Evolutionary conservation across 2,113 vertebrate genomes (phyloP).

Genomic region (Xerus inauris): DNA sequence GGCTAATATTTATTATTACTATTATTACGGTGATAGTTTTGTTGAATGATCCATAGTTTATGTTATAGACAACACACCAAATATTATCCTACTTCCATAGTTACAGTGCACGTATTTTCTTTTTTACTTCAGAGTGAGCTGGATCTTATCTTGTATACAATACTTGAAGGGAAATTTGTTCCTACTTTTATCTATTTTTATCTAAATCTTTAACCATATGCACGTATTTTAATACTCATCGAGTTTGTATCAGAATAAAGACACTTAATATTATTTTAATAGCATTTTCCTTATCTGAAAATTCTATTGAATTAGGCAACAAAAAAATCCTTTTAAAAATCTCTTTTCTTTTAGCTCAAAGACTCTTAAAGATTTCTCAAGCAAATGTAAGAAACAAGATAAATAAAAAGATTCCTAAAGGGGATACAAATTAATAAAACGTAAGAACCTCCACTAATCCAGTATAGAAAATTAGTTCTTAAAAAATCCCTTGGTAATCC

Average conservation of each 20-base stretch:
- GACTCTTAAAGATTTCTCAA: conserved; percentile 37
- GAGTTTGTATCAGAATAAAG: conserved; percentile 34
- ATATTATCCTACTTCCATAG: not conserved
- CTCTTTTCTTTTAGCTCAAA: conserved; percentile 41
- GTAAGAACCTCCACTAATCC: conserved; percentile 63
- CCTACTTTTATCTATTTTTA: not conserved
- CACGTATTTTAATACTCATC: conserved; percentile 26
- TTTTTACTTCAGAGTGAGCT: not conserved
- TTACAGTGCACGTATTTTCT: not conserved
- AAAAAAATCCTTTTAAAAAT: conserved; percentile 44
- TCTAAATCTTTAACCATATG: conserved; percentile 21
- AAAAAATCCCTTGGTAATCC: conserved; percentile 60
- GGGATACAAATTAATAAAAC: conserved; percentile 65
- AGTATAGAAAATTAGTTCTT: conserved; percentile 65
- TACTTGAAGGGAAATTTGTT: conserved; percentile 24
- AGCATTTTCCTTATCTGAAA: conserved; percentile 52
- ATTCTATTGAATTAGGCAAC: conserved; percentile 51
- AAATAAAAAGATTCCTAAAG: conserved; percentile 69
- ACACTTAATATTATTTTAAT: conserved; percentile 50
- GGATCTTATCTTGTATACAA: not conserved
- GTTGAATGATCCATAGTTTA: not conserved
- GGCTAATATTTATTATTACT: not conserved
- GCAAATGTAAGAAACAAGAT: conserved; percentile 56
- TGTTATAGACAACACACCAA: not conserved
- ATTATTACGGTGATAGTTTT: not conserved